Conservation (phyloP, 2,113 vertebrate species). For the Passer montanus region DNA sequence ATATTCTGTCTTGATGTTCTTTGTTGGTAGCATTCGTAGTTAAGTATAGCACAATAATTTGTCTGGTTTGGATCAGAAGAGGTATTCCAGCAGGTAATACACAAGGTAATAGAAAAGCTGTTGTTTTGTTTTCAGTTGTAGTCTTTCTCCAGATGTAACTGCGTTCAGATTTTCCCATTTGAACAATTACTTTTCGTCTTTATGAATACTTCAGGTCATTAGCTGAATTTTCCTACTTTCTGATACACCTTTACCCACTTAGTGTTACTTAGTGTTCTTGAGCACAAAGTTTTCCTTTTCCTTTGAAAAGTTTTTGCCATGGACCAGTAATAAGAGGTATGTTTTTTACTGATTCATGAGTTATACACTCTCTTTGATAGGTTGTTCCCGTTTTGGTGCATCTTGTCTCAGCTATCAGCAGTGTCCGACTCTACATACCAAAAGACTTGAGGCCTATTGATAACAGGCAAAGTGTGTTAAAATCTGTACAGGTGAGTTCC, state of each 20-base stretch:
- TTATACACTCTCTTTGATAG: conserved; percentile 60
- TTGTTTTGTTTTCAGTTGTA: background rate
- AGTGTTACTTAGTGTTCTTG: background rate
- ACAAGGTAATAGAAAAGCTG: background rate
- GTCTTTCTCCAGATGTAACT: background rate
- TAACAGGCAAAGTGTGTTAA: conserved; percentile 94
- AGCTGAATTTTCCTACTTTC: background rate
- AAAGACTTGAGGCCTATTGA: conserved; percentile 92
- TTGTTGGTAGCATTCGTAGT: background rate
- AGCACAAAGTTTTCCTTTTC: background rate
- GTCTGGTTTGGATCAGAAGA: background rate
- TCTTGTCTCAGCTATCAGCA: conserved; percentile 92
- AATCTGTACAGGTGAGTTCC: conserved; percentile 88
- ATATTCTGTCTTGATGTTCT: background rate
- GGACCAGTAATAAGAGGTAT: background rate
- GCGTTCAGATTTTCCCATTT: background rate
- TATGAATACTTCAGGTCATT: background rate
- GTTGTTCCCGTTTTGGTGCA: conserved; percentile 95
- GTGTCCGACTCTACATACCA: conserved; percentile 93
- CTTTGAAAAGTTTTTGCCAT: background rate
- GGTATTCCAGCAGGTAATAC: background rate
- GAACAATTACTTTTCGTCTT: background rate
- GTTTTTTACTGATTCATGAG: background rate
- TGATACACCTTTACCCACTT: background rate
- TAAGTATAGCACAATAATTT: background rate